Evolutionary conservation across 2,888 invertebrate species (phyloP).

Genomic region (Pemphredon lugubris): DNA sequence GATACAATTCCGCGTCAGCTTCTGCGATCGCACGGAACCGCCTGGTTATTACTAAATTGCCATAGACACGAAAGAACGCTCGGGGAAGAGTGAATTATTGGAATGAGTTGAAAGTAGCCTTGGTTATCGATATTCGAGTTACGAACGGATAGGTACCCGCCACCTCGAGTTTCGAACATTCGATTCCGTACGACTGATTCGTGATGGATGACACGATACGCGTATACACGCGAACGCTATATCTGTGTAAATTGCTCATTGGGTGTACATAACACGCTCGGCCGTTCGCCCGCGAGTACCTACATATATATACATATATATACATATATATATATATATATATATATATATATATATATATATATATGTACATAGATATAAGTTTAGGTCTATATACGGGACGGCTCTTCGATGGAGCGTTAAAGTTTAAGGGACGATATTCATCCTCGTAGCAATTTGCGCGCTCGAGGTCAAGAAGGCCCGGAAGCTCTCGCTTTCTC

Average conservation of each 20-base stretch:
- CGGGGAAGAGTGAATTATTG: slow-evolving; percentile 44
- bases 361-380: neutral
- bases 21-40: too few species aligned
- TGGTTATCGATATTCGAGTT: slow-evolving; percentile 43
- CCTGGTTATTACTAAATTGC: neutral
- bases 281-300: too few species aligned
- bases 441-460: slow-evolving; percentile 64
- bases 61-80: slow-evolving; percentile 1
- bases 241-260: neutral
- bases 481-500: slow-evolving; percentile 56
- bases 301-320: too few species aligned
- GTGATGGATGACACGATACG: slow-evolving; percentile 13
- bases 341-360: neutral
- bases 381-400: slow-evolving; percentile 7
- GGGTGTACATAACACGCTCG: neutral
- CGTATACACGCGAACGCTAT: too few species aligned
- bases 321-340: too few species aligned
- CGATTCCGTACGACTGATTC: slow-evolving; percentile 30
- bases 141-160: slow-evolving; percentile 27
- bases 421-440: slow-evolving; percentile 65
- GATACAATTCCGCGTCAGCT: too few species aligned
- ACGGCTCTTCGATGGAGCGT: slow-evolving; percentile 47
- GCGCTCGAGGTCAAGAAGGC: slow-evolving; percentile 45
- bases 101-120: slow-evolving; percentile 23
- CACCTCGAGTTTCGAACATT: slow-evolving; percentile 37